These are phyloP conservation scores for Drosophila punjabiensis DNA, from an alignment of 1,140 invertebrate genomes.

Conservation along the genomic window DNA sequence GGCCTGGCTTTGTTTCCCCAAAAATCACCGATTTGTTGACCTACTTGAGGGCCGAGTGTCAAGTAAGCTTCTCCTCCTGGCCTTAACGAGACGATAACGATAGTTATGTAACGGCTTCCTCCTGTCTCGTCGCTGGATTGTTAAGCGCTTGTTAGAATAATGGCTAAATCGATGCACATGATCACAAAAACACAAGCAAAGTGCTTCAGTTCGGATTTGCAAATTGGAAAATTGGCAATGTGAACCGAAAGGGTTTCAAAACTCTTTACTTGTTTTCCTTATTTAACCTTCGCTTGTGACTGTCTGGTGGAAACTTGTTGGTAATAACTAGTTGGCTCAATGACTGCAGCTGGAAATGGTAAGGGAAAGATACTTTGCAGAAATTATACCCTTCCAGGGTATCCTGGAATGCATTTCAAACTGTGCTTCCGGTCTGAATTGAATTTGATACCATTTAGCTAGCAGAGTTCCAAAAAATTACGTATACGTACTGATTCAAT, in stretches of 20 bases:
- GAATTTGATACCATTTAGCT: too few relatives aligned
- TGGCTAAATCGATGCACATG: constrained; percentile 59
- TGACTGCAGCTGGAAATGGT: background rate
- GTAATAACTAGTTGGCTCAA: constrained; percentile 28
- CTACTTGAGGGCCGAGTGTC: constrained; percentile 59
- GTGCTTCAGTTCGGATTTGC: constrained; percentile 15
- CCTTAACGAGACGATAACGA: constrained; percentile 25
- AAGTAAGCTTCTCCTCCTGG: constrained; percentile 20
- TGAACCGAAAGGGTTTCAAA: constrained; percentile 4
- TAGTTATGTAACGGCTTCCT: constrained; percentile 31
- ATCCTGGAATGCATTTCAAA: too few relatives aligned
- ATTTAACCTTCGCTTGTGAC: constrained; percentile 17
- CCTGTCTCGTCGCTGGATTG: constrained; percentile 41
- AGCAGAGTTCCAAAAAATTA: too few relatives aligned
- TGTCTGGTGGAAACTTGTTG: constrained; percentile 13
- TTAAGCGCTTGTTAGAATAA: constrained; percentile 68
- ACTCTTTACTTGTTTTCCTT: constrained; percentile 20
- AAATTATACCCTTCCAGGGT: too few relatives aligned
- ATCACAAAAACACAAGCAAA: constrained; percentile 28
- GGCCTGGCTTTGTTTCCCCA: constrained; percentile 15
- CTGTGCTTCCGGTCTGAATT: too few relatives aligned
- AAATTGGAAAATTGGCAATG: constrained; percentile 21
- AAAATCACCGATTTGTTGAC: constrained; percentile 55
- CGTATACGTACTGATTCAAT: too few relatives aligned
- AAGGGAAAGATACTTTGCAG: background rate